Conservation (phyloP, 1,140 invertebrate genomes). For the Theocolax elegans region DNA sequence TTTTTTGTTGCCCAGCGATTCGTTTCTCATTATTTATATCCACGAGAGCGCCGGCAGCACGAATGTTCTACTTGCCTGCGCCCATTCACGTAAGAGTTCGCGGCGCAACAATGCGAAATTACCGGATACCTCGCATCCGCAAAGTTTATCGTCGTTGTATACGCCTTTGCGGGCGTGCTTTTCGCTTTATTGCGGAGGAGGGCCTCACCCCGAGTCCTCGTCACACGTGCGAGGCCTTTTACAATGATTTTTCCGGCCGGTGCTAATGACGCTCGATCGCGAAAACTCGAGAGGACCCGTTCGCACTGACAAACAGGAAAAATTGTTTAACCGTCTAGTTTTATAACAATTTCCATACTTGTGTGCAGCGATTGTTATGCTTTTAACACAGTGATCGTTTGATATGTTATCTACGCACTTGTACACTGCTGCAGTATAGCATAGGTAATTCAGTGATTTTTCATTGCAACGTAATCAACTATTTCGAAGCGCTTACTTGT, state of each 20-base stretch:
- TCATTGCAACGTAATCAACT: no score
- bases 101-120: constrained; percentile 42
- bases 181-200: constrained; percentile 22
- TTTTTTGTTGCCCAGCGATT: constrained; percentile 10
- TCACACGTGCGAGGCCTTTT: constrained; percentile 6
- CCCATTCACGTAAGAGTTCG: constrained; percentile 24
- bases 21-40: constrained; percentile 28
- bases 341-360: no score
- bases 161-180: constrained; percentile 24
- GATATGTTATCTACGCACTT: no score
- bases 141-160: constrained; percentile 33
- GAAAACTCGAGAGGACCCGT: no score
- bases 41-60: neutral
- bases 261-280: no score
- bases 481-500: no score
- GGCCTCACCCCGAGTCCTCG: neutral
- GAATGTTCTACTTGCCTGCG: constrained; percentile 38
- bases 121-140: constrained; percentile 43
- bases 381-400: no score
- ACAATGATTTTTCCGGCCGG: constrained; percentile 27
- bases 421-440: no score
- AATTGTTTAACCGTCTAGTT: no score
- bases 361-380: no score
- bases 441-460: no score
- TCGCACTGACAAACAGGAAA: no score